Base-by-base conservation (phyloP, 53 echinoderm and acorn worm species). In the Apostichopus leukothele region DNA sequence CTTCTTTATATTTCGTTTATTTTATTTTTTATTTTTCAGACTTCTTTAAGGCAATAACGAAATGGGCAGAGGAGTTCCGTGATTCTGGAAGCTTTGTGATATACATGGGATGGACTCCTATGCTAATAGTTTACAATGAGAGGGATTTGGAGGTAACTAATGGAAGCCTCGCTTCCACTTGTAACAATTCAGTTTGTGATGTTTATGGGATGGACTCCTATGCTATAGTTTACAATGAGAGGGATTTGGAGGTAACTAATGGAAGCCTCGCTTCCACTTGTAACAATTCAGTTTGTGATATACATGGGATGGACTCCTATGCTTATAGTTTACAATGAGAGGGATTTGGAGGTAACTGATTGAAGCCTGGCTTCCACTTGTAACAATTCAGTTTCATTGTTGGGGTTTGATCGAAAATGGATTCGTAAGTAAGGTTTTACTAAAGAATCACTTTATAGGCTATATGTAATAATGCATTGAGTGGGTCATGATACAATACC, bases 51-150 rank as follows among this genome's bases (percentile, higher is more conserved):
- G 52, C 52, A 22, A 51, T 76, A 16, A 39, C 77, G 50, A 76
- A 76, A 52, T 76, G 77, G 77, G 50, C 77, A 52, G 77, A 76
- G 50, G 77, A 76, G 12, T 76, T 12, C 51, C 77, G 77, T 3
- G 26, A 22, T 51, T 7, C 77, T 7, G 77, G 77, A 5, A 39
- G 52, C 20, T 76, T 51, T 39, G 77, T 39, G 20, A 76, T 76
- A 16, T 76, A 76, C 50, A 76, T 52, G 50, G 77, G 77, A 1
- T 76, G 77, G 77, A 76, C 26, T 26, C 77, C 77, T 22, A 39
- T 14, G 50, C 1, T 76, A 52, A 9, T 76, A 16, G 14, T 76
- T 16, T 76, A 11, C 77, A 76, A 76, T 13, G 50, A 39, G 2
- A 39, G 16, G 16, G 76, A 76, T 76, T 9, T 6, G 3, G 76